A percentile compares a stretch with the other conserved stretches of the same genome.
Conservation (phyloP, 1,140 invertebrate genomes). For the Melanaphis sacchari region DNA sequence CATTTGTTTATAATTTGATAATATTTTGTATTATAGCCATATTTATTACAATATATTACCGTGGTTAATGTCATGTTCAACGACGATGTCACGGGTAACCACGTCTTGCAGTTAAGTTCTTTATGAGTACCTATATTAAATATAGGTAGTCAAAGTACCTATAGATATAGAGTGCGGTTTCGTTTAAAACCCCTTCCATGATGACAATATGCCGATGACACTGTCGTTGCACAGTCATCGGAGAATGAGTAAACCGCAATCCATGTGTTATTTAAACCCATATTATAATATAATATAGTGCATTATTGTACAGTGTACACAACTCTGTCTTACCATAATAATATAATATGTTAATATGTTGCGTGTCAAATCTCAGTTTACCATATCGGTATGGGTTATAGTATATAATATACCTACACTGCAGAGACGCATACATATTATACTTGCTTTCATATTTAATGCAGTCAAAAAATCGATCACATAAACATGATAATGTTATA, state of each 20-base stretch:
- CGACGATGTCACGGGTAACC: background rate
- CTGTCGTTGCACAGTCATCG: background rate
- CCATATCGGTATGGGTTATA: background rate
- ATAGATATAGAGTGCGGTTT: background rate
- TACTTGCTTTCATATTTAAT: background rate
- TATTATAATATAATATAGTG: background rate
- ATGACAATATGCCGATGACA: background rate
- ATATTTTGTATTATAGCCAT: background rate
- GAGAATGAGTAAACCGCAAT: background rate
- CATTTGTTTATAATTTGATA: no score
- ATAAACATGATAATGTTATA: background rate
- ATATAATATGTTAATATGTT: background rate
- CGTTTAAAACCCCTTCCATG: no score
- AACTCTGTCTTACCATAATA: background rate
- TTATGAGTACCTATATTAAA: background rate
- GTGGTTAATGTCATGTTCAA: background rate
- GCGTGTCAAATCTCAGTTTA: background rate
- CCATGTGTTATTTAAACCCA: background rate
- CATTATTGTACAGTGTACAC: background rate
- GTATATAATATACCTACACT: background rate
- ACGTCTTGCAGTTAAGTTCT: background rate
- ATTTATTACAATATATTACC: background rate
- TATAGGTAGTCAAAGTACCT: background rate
- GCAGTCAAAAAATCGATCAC: conserved; percentile 11
- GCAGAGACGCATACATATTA: background rate